phyloP scores from a whole-genome alignment of 2,888 invertebrate genomes.

The Pyrrhosoma nymphula region DNA sequence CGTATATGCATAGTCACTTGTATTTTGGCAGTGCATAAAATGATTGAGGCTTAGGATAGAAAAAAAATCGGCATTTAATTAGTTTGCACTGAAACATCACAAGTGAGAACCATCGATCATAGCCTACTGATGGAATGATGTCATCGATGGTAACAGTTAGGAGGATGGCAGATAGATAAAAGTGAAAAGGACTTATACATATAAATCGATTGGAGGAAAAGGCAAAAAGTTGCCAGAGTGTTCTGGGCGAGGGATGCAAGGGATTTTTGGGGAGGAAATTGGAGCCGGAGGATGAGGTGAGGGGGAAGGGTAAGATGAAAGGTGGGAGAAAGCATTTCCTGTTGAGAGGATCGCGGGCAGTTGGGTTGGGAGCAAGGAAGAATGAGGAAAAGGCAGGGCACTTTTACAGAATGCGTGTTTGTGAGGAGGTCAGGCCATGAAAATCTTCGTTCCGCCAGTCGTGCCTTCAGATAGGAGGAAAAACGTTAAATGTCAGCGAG shows the following conservation, averaged over 20 bases:
- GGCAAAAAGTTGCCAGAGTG: not conserved
- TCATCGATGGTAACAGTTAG: too few relatives aligned
- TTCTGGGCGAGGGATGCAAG: not conserved
- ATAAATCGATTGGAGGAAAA: not conserved
- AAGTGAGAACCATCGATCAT: too few relatives aligned
- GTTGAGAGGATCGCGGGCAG: slow-evolving; percentile 16
- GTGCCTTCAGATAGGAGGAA: not conserved
- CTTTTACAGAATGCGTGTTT: not conserved
- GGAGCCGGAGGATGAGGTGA: not conserved
- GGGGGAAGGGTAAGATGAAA: not conserved
- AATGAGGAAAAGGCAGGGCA: not conserved
- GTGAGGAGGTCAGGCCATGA: not conserved
- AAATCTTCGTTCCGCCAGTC: not conserved
- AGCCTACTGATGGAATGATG: too few relatives aligned
- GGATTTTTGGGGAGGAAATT: not conserved
- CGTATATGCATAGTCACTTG: too few relatives aligned
- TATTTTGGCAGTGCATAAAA: too few relatives aligned
- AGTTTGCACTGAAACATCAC: too few relatives aligned
- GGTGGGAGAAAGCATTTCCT: slow-evolving; percentile 57
- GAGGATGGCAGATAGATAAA: too few relatives aligned
- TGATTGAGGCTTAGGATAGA: too few relatives aligned
- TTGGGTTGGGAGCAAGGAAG: not conserved
- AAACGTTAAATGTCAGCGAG: too few relatives aligned
- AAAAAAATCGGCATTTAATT: too few relatives aligned
- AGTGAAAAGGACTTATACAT: not conserved